A percentile compares a stretch with the other conserved stretches of the same genome.
phyloP scores from a whole-genome alignment of 1,140 invertebrate genomes.

The Brachionus rotundiformis region DNA sequence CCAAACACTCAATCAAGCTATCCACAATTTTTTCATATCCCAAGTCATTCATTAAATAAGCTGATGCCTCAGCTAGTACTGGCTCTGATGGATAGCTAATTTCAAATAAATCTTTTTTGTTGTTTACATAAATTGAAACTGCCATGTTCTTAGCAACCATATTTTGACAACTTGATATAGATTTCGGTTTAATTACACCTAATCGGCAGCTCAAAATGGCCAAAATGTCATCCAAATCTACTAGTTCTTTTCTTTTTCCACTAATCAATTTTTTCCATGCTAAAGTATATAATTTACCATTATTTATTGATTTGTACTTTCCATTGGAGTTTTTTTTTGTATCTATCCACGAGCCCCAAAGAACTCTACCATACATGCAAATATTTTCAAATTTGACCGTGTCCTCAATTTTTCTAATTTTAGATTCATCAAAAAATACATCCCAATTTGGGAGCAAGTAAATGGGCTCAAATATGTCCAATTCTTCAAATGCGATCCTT shows the following conservation, averaged over 20 bases:
- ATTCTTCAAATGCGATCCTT: not conserved
- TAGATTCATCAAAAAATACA: not conserved
- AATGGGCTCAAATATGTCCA: not conserved
- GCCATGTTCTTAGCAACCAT: not conserved
- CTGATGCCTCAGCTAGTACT: not conserved
- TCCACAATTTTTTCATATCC: not conserved
- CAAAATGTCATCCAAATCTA: not conserved
- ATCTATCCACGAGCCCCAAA: not conserved
- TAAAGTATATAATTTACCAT: not conserved
- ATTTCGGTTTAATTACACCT: slow-evolving; percentile 6
- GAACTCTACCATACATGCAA: not conserved
- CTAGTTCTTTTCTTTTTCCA: not conserved
- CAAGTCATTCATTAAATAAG: not conserved
- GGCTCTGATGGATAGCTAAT: slow-evolving; percentile 3
- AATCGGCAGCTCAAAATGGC: not conserved
- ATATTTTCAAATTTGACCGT: slow-evolving; percentile 11
- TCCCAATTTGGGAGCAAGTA: slow-evolving; percentile 14
- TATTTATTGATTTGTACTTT: not conserved
- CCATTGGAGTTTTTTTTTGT: not conserved
- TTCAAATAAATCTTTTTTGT: not conserved
- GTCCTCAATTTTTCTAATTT: not conserved
- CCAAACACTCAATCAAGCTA: not conserved
- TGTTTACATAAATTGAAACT: not conserved
- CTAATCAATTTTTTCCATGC: not conserved
- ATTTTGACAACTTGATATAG: not conserved